These are phyloP conservation scores for Pterocles burchelli DNA, from an alignment of 2,113 vertebrate genomes.

Conservation along the genomic window DNA sequence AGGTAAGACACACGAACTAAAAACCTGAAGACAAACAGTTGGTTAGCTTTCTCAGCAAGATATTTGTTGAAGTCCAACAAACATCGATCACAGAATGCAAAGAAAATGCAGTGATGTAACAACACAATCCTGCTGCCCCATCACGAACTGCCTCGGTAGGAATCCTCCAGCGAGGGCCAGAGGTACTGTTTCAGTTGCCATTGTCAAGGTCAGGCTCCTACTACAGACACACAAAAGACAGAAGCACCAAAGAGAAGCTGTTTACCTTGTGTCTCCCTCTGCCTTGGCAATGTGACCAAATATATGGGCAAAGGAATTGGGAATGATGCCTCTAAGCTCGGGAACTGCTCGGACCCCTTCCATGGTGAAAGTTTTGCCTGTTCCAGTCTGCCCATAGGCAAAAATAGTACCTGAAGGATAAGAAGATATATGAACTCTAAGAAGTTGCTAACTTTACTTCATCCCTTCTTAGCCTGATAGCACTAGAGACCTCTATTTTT, in stretches of 20 bases:
- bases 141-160: neutral
- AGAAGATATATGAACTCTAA: neutral
- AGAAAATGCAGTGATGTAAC: neutral
- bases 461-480: neutral
- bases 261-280: constrained; percentile 95
- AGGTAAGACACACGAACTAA: constrained; percentile 96
- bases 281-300: constrained; percentile 99
- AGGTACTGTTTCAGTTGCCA: neutral
- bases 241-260: neutral
- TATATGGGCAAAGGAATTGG: constrained; percentile 98
- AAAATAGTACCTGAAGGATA: constrained; percentile 92
- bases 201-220: neutral
- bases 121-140: neutral
- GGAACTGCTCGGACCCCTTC: constrained; percentile 97
- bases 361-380: constrained; percentile 99
- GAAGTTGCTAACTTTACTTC: neutral
- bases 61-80: neutral
- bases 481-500: neutral
- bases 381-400: constrained; percentile 99
- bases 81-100: neutral
- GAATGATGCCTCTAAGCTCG: constrained; percentile 96
- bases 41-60: neutral
- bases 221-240: neutral
- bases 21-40: constrained; percentile 80
- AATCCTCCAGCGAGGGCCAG: neutral